These are phyloP conservation scores for Riptortus pedestris DNA, from an alignment of 1,140 invertebrate species.

Conservation along the genomic window DNA sequence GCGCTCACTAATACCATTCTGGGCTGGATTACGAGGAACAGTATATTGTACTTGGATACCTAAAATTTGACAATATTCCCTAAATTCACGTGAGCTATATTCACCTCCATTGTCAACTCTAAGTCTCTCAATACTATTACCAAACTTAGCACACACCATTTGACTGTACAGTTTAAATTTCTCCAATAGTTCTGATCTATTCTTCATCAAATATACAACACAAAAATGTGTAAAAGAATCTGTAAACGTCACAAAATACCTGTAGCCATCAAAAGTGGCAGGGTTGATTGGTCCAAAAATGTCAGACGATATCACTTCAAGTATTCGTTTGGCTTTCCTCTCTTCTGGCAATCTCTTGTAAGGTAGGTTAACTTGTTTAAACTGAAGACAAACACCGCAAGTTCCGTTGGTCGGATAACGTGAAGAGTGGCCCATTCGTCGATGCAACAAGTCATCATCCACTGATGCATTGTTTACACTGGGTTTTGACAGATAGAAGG, in stretches of 20 bases:
- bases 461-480: not conserved
- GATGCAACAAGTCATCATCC: too few species aligned
- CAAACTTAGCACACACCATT: slow-evolving; percentile 35
- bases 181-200: slow-evolving; percentile 36
- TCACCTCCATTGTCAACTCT: slow-evolving; percentile 40
- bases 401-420: not conserved
- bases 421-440: not conserved
- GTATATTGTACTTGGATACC: slow-evolving; percentile 35
- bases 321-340: not conserved
- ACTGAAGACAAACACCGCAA: not conserved
- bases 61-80: slow-evolving; percentile 32
- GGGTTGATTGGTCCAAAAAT: slow-evolving; percentile 34
- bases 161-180: slow-evolving; percentile 35
- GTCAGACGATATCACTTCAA: slow-evolving; percentile 7
- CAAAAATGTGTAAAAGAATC: slow-evolving; percentile 37
- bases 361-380: not conserved
- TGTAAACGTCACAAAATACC: slow-evolving; percentile 36
- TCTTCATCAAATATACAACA: slow-evolving; percentile 37
- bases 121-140: slow-evolving; percentile 33
- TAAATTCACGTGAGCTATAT: slow-evolving; percentile 35
- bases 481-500: not conserved
- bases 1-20: slow-evolving; percentile 36
- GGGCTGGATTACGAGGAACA: slow-evolving; percentile 34
- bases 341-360: slow-evolving; percentile 4
- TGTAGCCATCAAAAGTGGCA: slow-evolving; percentile 33